Percentiles rank a stretch among this genome's conserved stretches.
Conservation (phyloP, 2,797 vertebrate species). For the Sebastes cheni region DNA sequence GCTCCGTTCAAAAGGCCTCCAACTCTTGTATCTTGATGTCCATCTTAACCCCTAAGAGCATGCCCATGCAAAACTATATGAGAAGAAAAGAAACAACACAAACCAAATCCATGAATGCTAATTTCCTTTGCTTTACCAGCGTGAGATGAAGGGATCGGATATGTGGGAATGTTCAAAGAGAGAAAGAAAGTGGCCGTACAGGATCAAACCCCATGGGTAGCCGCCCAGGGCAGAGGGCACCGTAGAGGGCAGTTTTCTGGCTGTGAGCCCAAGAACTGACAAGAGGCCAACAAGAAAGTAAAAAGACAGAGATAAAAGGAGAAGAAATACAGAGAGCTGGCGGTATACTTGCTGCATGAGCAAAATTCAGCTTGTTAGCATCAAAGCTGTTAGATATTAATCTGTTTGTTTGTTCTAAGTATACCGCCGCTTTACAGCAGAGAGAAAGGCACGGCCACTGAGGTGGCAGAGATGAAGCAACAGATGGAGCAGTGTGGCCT, state of each 20-base stretch:
- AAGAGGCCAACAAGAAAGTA: background rate
- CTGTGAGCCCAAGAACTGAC: background rate
- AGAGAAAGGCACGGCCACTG: slow-evolving; percentile 6
- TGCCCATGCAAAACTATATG: background rate
- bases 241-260: background rate
- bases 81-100: background rate
- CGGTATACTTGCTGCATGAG: background rate
- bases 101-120: background rate
- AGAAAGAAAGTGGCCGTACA: background rate
- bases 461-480: slow-evolving; percentile 31
- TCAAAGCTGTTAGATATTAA: slow-evolving; percentile 38
- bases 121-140: background rate
- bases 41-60: background rate
- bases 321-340: background rate
- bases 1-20: slow-evolving; percentile 4
- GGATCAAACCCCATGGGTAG: background rate
- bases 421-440: background rate
- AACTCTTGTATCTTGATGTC: background rate
- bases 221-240: background rate
- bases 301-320: background rate
- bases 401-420: slow-evolving; percentile 23
- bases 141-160: background rate
- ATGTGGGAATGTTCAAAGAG: background rate
- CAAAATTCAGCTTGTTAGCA: slow-evolving; percentile 15
- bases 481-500: slow-evolving; percentile 37